Conservation (phyloP, 2,888 invertebrate genomes). For the Orthosia cruda region DNA sequence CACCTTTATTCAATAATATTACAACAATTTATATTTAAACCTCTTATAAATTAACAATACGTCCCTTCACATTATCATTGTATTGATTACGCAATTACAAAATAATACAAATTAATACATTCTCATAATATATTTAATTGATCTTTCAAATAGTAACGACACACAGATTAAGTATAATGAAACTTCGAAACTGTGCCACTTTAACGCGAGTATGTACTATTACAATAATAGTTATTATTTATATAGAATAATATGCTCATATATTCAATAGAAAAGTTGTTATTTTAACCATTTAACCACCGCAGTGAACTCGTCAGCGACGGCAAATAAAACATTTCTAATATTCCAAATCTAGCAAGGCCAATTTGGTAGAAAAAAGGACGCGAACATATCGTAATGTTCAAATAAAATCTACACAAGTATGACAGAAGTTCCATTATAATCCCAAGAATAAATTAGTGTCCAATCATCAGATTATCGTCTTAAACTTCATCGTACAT, state of each 20-base stretch:
- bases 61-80: conserved; percentile 61
- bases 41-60: conserved; percentile 82
- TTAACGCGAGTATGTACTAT: too few species aligned
- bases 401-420: neutral
- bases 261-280: neutral
- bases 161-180: conserved; percentile 10
- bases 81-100: conserved; percentile 51
- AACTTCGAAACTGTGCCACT: conserved; percentile 35
- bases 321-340: neutral
- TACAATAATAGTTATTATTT: too few species aligned
- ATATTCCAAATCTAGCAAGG: neutral
- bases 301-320: too few species aligned
- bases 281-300: neutral
- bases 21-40: conserved; percentile 82
- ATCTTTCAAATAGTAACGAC: conserved; percentile 24
- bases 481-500: conserved; percentile 34
- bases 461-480: conserved; percentile 28
- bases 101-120: conserved; percentile 53
- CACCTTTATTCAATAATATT: conserved; percentile 84
- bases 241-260: neutral
- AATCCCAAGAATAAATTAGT: conserved; percentile 25
- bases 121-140: conserved; percentile 32
- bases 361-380: neutral
- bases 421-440: conserved; percentile 31
- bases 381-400: neutral